Base-by-base conservation (phyloP, 2,888 invertebrate genomes). In the Temnothorax rugatulus region DNA sequence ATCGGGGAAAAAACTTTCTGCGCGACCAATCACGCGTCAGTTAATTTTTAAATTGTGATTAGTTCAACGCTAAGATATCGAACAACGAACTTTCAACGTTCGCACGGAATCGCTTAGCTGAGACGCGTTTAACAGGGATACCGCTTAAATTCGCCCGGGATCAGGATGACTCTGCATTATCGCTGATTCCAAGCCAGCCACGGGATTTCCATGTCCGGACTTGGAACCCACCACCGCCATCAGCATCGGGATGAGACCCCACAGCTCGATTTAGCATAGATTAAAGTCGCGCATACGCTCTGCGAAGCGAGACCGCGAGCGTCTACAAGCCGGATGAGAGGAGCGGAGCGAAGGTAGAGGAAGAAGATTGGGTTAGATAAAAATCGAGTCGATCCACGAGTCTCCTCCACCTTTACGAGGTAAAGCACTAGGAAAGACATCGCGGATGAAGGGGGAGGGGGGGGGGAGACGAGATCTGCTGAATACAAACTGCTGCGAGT, bases 181-280 rank as follows among this genome's bases (percentile, higher is more conserved):
- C 93, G 93, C 91, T 91, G 91, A 92, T 93, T 92, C 87, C 90
- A 86, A 92, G 90, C 89, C 91, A 92, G 94, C 94, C 94, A 94
- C 94, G 94, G 94, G 94, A 94, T 94, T 94, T 94, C 92, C 94
- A 93, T 94, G 94, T 94, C 92, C 92, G 90, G 90, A 85, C 88
- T 84, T 76, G 82, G 86, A 87, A 87, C 82, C 89, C 84, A 84
- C 86, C 88, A 74, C 86, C 86, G 87, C 84, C 90, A 90, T 91
- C 90, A 88, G 87, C 91, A 84, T 90, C 89, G 82, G 74, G 84
- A 86, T 59, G 83, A 84, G 87, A 90, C 85, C 89, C 90, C 89
- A 88, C 89, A 76, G 81, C 89, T 89, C 87, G 90, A 90, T 86
- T 90, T 90, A 88, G 89, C 89, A 90, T 90, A 90, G 90, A 90